These are phyloP conservation scores for Clangula hyemalis DNA, from an alignment of 2,797 vertebrate species.

Conservation along the genomic window DNA sequence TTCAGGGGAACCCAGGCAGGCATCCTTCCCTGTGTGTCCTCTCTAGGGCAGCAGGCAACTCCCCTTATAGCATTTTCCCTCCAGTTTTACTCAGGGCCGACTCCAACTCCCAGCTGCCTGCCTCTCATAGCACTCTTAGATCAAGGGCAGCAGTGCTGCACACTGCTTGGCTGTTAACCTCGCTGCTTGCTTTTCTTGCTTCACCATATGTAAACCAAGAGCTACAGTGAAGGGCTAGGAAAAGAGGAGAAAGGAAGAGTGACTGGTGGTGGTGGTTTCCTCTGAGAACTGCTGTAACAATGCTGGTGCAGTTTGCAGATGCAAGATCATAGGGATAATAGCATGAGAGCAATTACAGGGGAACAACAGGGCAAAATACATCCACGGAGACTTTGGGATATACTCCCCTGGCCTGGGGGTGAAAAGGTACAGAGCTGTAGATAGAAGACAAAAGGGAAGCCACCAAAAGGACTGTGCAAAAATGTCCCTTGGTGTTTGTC, in stretches of 20 bases:
- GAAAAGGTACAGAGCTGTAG: background rate
- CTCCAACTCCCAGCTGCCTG: background rate
- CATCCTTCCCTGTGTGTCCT: background rate
- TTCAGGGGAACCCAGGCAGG: rapidly evolving
- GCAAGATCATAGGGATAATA: rapidly evolving
- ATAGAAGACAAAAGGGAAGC: background rate
- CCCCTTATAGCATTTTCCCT: background rate
- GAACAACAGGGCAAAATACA: background rate
- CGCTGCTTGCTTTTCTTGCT: background rate
- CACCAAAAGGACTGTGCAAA: background rate
- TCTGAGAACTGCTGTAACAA: background rate
- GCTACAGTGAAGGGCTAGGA: background rate
- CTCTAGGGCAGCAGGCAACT: background rate
- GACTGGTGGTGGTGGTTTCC: background rate
- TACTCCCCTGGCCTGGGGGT: background rate
- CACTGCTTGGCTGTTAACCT: rapidly evolving
- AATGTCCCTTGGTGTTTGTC: background rate
- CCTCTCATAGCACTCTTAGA: background rate
- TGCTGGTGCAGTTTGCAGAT: background rate
- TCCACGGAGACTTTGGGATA: background rate
- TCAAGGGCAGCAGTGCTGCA: background rate
- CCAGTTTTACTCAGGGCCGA: background rate
- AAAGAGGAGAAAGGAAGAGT: background rate
- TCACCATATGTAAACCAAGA: background rate
- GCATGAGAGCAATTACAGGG: background rate